Percentiles rank a stretch among this genome's conserved stretches.
phyloP scores from a whole-genome alignment of 2,888 invertebrate genomes.

The Nezara viridula region DNA sequence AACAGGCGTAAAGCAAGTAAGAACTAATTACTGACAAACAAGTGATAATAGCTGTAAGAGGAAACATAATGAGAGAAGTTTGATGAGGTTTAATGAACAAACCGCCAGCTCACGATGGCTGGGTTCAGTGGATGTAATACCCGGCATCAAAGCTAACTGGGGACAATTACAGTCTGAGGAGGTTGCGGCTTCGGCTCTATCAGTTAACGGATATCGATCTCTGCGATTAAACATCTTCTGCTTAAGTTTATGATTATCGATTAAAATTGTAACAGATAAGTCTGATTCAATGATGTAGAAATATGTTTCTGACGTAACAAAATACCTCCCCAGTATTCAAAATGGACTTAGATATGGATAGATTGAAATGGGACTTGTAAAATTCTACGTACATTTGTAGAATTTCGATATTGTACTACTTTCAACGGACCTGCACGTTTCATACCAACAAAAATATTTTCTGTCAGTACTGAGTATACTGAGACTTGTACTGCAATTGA shows the following conservation, averaged over 20 bases:
- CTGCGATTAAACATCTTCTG: background rate
- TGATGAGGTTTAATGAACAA: conserved; percentile 31
- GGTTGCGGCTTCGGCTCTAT: background rate
- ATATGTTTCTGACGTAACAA: no score
- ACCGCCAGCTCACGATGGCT: background rate
- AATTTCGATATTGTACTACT: no score
- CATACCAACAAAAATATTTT: no score
- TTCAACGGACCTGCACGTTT: no score
- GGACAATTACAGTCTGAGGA: background rate
- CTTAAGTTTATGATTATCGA: background rate
- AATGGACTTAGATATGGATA: no score
- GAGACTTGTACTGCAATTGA: no score
- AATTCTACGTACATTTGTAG: no score
- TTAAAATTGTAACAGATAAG: background rate
- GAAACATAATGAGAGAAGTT: conserved; percentile 19
- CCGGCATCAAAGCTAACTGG: background rate
- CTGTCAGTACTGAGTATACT: no score
- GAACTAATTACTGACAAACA: background rate
- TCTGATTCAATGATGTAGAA: no score
- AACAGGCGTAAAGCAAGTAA: background rate
- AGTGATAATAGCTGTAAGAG: background rate
- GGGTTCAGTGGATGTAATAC: background rate
- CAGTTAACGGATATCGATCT: background rate
- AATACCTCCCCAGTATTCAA: no score
- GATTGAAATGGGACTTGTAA: no score